Evolutionary conservation across 2,888 invertebrate genomes (phyloP).

Genomic region (Choreutis nemorana): DNA sequence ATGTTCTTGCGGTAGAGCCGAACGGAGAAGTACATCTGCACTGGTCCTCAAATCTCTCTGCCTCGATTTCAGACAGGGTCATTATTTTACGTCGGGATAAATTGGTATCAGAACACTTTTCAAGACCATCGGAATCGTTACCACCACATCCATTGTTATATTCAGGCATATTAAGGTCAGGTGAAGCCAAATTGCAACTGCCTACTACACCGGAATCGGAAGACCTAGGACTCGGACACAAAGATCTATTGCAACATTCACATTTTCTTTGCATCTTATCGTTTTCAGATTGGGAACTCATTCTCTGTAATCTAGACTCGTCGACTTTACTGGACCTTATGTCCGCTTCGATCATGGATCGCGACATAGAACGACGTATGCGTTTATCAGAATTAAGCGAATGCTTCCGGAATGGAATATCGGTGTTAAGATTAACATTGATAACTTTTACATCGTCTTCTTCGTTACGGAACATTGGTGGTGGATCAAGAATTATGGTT

Average conservation of each 20-base stretch:
- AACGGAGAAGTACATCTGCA: constrained; percentile 78
- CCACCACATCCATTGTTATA: constrained; percentile 28
- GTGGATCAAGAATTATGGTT: constrained; percentile 60
- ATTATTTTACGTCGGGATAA: constrained; percentile 38
- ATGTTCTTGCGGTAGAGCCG: constrained; percentile 75
- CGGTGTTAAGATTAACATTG: constrained; percentile 44
- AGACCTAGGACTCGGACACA: constrained; percentile 75
- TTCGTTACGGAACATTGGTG: constrained; percentile 67
- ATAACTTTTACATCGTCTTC: constrained; percentile 49
- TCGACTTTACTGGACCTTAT: constrained; percentile 32
- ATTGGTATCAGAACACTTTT: constrained; percentile 34
- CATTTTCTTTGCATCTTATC: constrained; percentile 46
- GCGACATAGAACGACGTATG: constrained; percentile 50
- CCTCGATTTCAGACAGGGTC: constrained; percentile 66
- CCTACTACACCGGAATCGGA: constrained; percentile 89
- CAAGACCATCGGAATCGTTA: constrained; percentile 44
- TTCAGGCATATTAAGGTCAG: constrained; percentile 67
- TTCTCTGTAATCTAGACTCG: constrained; percentile 35
- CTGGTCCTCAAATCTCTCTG: constrained; percentile 71
- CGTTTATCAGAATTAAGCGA: constrained; percentile 70
- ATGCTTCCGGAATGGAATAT: constrained; percentile 58
- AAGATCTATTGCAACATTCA: constrained; percentile 68
- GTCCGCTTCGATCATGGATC: constrained; percentile 52
- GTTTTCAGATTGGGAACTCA: constrained; percentile 55
- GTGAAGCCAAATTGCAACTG: constrained; percentile 78